Conservation (phyloP, 2,113 vertebrate genomes). For the Cinclus cinclus region DNA sequence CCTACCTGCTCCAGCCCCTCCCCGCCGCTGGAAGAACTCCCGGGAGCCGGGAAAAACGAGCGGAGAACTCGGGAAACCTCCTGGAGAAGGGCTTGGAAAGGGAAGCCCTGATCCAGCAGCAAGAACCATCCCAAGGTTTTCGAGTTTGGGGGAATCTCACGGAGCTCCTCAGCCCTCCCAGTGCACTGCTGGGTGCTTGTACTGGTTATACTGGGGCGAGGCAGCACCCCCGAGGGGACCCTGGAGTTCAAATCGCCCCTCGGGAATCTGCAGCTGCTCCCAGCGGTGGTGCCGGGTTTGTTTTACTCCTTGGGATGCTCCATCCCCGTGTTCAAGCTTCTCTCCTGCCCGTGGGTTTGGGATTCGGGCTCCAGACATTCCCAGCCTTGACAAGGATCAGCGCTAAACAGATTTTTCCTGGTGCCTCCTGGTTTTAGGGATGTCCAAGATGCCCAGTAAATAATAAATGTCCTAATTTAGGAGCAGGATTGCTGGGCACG, state of each 20-base stretch:
- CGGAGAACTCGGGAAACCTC: background rate
- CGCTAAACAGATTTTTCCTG: background rate
- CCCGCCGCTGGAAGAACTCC: background rate
- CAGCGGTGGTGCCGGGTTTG: fast-evolving
- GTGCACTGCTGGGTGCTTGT: background rate
- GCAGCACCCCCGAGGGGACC: fast-evolving
- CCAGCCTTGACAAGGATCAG: background rate
- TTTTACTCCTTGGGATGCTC: background rate
- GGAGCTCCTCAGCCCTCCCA: background rate
- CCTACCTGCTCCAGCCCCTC: background rate
- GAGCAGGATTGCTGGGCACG: background rate
- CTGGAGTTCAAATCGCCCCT: background rate
- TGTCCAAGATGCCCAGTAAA: background rate
- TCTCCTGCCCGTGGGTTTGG: background rate
- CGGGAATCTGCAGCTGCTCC: background rate
- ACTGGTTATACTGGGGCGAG: background rate
- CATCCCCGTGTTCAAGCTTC: background rate
- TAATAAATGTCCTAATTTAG: background rate
- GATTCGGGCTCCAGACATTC: background rate
- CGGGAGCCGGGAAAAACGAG: background rate
- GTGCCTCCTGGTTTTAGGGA: background rate
- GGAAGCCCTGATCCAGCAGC: background rate
- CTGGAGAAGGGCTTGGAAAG: background rate
- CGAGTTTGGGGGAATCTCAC: fast-evolving
- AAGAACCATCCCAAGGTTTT: background rate